phyloP scores from a whole-genome alignment of 1,140 invertebrate species.

The Mylabris phalerata region DNA sequence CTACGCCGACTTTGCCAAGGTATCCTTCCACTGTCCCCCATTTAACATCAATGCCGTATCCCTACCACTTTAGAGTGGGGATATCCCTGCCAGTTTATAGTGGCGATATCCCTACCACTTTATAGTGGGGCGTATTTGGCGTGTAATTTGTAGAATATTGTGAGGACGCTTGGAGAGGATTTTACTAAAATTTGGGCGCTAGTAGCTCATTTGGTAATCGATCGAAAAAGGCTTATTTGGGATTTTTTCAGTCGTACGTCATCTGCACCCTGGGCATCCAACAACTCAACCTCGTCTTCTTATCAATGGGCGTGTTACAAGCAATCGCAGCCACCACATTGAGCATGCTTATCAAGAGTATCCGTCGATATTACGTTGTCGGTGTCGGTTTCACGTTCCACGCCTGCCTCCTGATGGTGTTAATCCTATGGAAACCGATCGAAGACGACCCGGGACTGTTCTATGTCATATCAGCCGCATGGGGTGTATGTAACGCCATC shows the following conservation, averaged over 20 bases:
- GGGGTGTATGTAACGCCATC: slow-evolving; percentile 67
- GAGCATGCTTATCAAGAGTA: slow-evolving; percentile 60
- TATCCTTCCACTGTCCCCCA: slow-evolving; percentile 25
- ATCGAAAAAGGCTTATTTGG: neutral
- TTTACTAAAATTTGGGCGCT: no score
- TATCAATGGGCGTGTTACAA: slow-evolving; percentile 58
- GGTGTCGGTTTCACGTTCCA: slow-evolving; percentile 64
- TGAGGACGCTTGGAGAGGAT: no score
- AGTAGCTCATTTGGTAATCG: no score
- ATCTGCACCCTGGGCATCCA: slow-evolving; percentile 58
- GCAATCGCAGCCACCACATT: slow-evolving; percentile 60
- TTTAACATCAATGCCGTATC: no score
- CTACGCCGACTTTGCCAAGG: slow-evolving; percentile 63
- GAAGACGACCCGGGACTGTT: slow-evolving; percentile 57
- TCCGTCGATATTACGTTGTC: slow-evolving; percentile 55
- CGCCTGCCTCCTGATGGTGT: slow-evolving; percentile 56
- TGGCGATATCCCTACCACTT: no score
- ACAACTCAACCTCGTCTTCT: slow-evolving; percentile 56
- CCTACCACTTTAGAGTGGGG: no score
- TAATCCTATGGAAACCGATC: slow-evolving; percentile 57
- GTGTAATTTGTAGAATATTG: no score
- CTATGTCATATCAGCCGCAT: slow-evolving; percentile 63
- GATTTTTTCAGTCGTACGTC: slow-evolving; percentile 48
- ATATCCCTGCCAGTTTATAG: no score
- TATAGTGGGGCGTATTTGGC: no score